Evolutionary conservation across 1,140 invertebrate genomes (phyloP), one percentile per base, ranked within the genome.

Genomic region (Musca vetustissima): DNA sequence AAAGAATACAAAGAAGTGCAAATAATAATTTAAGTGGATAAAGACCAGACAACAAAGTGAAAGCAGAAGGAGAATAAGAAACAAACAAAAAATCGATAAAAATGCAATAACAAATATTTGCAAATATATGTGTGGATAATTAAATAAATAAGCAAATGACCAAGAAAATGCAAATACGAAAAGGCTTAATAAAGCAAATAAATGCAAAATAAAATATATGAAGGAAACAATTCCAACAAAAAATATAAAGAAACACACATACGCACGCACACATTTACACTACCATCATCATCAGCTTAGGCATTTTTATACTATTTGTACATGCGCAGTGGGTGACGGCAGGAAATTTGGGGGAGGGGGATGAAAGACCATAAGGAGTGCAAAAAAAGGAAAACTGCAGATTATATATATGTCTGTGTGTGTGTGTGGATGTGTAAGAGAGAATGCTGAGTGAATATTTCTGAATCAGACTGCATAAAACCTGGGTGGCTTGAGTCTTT

Each of bases 151-250:
- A 48, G 28, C 6, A 59, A 57, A 28, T 53, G 22, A 21, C 50
- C 13, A 19, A 4, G 2, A 14, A 21, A n/a, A 19, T 53, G 14
- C 4, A 61, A 48, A 64, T 9, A 28, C 13, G 59, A 9, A 43
- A 59, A 59, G 32, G 24, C 53, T 24, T 17, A 14, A 59, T 32
- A 28, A 59, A n/a, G n/a, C n/a, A n/a, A 57, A 57, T 57, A 57
- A 57, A 57, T 19, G 11, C 25, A 61, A 19, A n/a, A n/a, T n/a
- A n/a, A n/a, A n/a, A n/a, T n/a, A n/a, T n/a, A n/a, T n/a, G n/a
- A n/a, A n/a, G n/a, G n/a, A n/a, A n/a, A n/a, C n/a, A n/a, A n/a
- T n/a, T n/a, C n/a, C n/a, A n/a, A n/a, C n/a, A n/a, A n/a, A 36
- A 36, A 13, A 61, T 36, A 55, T 43, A 25, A 52, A 21, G 43